Evolutionary conservation across 2,113 vertebrate genomes (phyloP).

Genomic region (Albula glossodonta): DNA sequence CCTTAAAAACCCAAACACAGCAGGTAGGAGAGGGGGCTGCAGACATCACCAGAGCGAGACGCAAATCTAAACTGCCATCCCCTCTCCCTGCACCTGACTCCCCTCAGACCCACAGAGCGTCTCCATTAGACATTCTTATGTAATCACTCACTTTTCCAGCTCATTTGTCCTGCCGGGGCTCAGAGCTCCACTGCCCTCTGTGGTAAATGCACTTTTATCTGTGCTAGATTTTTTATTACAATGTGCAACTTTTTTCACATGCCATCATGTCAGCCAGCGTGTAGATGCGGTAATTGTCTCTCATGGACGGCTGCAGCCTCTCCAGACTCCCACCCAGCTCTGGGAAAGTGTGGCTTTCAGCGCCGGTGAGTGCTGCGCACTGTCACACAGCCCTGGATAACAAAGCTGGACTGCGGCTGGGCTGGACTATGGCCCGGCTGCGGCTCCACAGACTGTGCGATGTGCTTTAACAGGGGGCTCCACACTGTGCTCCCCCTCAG

Average conservation of each 20-base stretch:
- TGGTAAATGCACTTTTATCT: conserved; percentile 7
- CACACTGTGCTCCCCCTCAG: too few species aligned
- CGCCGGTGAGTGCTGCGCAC: neutral
- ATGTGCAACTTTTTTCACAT: neutral
- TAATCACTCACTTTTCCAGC: conserved; percentile 1
- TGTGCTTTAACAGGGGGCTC: neutral
- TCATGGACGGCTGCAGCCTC: neutral
- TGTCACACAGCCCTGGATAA: neutral
- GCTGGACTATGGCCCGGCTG: neutral
- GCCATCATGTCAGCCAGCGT: neutral
- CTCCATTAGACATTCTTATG: neutral
- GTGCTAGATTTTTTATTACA: neutral
- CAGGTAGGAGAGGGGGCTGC: neutral
- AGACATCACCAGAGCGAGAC: neutral
- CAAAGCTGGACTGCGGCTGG: neutral
- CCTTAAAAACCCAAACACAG: neutral
- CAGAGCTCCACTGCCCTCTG: neutral
- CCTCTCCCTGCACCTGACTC: neutral
- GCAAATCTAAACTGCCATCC: neutral
- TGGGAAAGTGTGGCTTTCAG: neutral
- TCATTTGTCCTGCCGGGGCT: neutral
- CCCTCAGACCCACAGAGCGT: neutral
- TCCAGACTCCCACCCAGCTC: neutral
- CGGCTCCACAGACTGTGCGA: neutral
- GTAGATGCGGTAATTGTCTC: neutral